Evolutionary conservation across 2,797 vertebrate species (phyloP), one percentile per base, ranked within the genome.

Genomic region (Taenioides sp.): DNA sequence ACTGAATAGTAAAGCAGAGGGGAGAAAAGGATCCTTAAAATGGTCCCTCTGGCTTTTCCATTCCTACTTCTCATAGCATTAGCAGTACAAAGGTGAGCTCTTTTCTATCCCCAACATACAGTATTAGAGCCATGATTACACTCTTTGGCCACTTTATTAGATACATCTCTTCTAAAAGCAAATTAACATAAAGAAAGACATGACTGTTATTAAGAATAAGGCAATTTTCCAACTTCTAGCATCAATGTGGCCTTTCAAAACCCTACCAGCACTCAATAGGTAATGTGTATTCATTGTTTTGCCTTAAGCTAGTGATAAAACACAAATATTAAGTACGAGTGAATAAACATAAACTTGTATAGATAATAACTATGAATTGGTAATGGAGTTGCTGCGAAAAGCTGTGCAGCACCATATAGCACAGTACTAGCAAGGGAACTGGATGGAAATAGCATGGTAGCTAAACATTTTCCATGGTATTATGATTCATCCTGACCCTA

Each of bases 1-100:
- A 86, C 74, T 83, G 88, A 92, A 91, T 88, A 79, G 84, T 69
- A 84, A 91, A 85, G 74, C 4, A 73, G 78, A 82, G 79, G 69
- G 55, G 55, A 5, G 61, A 63, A 69, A 60, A 65, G 65, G 74
- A 70, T 31, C 69, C 82, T 82, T 84, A 78, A 84, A 65, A 43
- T 47, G 40, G 85, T 64, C 71, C 68, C 83, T 80, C 79, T 85
- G 85, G 87, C 70, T 67, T 70, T 74, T 75, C 55, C 58, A 62
- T 73, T 72, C 72, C 60, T 74, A 62, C 65, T 74, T 49, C 65
- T 59, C 25, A 59, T 59, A 84, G 74, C 64, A 71, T 83, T 87
- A 80, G 64, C 70, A 84, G 62, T 69, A 85, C 84, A 83, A 81
- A 74, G 73, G 64, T 59, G 31, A 76, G 86, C 84, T 77, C 65